A percentile compares a stretch with the other conserved stretches of the same genome.
Evolutionary conservation across 2,113 vertebrate species (phyloP).

Genomic region (Emydocephalus ijimae): DNA sequence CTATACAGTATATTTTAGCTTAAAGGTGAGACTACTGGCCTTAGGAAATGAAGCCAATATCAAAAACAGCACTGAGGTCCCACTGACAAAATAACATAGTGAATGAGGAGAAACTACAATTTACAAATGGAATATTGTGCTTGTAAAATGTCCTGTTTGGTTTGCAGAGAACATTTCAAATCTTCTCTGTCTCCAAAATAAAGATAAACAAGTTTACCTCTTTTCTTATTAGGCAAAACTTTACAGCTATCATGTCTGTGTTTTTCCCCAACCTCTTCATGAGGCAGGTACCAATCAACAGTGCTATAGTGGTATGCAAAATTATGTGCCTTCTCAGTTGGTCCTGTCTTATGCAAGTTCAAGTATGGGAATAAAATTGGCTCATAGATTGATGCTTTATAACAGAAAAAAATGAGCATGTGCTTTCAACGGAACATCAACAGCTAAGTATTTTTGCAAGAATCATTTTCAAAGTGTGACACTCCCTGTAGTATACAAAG

Average conservation of each 20-base stretch:
- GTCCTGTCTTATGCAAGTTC: constrained; percentile 28
- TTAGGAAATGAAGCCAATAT: constrained; percentile 38
- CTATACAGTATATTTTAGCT: constrained; percentile 9
- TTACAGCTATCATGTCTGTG: constrained; percentile 10
- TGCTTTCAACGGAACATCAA: constrained; percentile 17
- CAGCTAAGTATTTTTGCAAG: not conserved
- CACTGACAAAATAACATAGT: not conserved
- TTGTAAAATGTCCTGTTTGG: constrained; percentile 50
- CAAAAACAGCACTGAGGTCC: not conserved
- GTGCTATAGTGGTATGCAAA: constrained; percentile 15
- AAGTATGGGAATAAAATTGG: constrained; percentile 11
- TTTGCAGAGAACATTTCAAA: constrained; percentile 41
- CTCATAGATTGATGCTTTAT: constrained; percentile 15
- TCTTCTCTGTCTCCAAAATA: constrained; percentile 19
- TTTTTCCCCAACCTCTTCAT: not conserved
- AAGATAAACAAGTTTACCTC: constrained; percentile 45
- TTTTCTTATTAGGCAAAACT: constrained; percentile 26
- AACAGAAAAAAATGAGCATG: constrained; percentile 27
- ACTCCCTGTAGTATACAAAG: not conserved
- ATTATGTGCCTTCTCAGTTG: constrained; percentile 17
- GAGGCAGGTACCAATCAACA: constrained; percentile 6
- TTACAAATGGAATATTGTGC: constrained; percentile 50
- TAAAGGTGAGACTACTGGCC: constrained; percentile 5
- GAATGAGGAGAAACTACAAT: constrained; percentile 45
- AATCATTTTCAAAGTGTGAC: not conserved